A percentile compares a stretch with the other conserved stretches of the same genome.
Conservation (phyloP, 2,888 invertebrate genomes). For the Steromphala cineraria region DNA sequence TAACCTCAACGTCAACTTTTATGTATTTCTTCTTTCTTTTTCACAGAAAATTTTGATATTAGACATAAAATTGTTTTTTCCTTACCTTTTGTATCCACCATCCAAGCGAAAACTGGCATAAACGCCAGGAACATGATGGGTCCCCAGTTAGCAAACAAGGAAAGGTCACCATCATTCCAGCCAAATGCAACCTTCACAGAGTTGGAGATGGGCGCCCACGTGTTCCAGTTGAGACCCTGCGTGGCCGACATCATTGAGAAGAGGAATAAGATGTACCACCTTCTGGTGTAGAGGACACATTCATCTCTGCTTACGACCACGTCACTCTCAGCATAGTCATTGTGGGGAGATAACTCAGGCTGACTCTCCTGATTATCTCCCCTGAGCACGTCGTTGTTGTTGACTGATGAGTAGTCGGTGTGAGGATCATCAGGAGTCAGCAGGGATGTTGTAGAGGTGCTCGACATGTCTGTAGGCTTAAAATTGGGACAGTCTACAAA, state of each 20-base stretch:
- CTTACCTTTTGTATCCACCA: slow-evolving; percentile 46
- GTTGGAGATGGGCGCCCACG: slow-evolving; percentile 46
- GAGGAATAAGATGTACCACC: slow-evolving; percentile 46
- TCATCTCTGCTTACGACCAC: neutral
- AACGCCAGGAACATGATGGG: slow-evolving; percentile 33
- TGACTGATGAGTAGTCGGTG: too few relatives aligned
- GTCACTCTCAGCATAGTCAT: neutral
- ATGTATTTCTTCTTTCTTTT: too few relatives aligned
- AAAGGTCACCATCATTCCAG: slow-evolving; percentile 42
- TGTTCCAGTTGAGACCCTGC: slow-evolving; percentile 42
- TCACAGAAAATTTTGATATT: too few relatives aligned
- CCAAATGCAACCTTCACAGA: slow-evolving; percentile 37
- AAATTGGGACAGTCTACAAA: too few relatives aligned
- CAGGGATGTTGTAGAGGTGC: too few relatives aligned
- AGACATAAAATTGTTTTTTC: neutral
- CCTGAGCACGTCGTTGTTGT: too few relatives aligned
- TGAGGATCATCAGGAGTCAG: too few relatives aligned
- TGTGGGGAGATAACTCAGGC: too few relatives aligned
- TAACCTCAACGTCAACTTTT: too few relatives aligned
- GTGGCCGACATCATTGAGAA: slow-evolving; percentile 32
- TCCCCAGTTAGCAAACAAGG: slow-evolving; percentile 44
- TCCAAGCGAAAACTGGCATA: slow-evolving; percentile 39
- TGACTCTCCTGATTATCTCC: too few relatives aligned
- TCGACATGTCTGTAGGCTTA: too few relatives aligned
- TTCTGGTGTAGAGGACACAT: slow-evolving; percentile 27